Base-by-base conservation (phyloP, 2,113 vertebrate species). In the Excalfactoria chinensis region DNA sequence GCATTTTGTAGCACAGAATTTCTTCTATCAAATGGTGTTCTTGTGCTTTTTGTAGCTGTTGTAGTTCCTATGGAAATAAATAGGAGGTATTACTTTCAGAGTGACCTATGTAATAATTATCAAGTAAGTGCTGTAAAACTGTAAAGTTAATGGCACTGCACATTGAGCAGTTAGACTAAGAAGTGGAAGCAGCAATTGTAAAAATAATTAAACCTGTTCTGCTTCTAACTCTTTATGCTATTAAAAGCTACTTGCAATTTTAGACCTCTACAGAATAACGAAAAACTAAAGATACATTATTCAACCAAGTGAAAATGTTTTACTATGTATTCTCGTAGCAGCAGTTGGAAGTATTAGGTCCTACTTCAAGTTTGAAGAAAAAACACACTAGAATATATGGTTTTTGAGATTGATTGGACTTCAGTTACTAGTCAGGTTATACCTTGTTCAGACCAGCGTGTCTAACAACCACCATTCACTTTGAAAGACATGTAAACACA, bases 181-280 rank as follows among this genome's bases (percentile, higher is more conserved):
- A 18, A 93, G 92, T 66, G 41, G 62, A 84, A 86, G 23, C 10
- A 75, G 67, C 59, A 93, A 79, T 53, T 82, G 53, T 73, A 89
- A 86, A 86, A 89, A 83, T 55, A 90, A 89, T 90, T 89, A 92
- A 91, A 82, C 49, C 84, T 76, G n/a, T 58, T 87, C 63, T 79
- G 53, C n/a, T 75, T 85, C 55, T 66, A 91, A 69, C n/a, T 66
- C 90, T 55, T 83, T 23, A 83, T 86, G 58, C 23, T 67, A 90
- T 84, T 76, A 95, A 95, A 81, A 79, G 23, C 35, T 67, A 85
- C 19, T 92, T 87, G 48, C 48, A 75, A 49, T 89, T 89, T 89
- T 58, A 79, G 55, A 82, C 67, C 35, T 91, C 60, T 76, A 28
- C 41, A 91, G 37, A 70, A 72, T 93, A 89, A 89, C 76, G 64